Evolutionary conservation across 2,113 vertebrate genomes (phyloP).

Genomic region (Pica pica): DNA sequence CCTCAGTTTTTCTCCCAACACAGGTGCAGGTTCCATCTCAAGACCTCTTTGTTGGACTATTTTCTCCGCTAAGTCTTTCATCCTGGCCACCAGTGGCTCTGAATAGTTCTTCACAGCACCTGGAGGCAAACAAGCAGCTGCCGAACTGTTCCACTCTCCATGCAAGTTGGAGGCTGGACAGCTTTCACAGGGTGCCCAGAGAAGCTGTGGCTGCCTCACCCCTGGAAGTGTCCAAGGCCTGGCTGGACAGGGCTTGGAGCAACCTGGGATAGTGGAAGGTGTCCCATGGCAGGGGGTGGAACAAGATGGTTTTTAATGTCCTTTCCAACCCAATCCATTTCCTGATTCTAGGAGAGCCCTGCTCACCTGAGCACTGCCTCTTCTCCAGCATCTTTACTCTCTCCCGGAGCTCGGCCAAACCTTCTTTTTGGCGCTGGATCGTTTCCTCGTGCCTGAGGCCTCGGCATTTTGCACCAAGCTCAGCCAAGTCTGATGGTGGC

Average conservation of each 20-base stretch:
- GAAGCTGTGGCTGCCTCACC: not conserved
- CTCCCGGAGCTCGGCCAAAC: slow-evolving; percentile 64
- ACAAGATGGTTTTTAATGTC: not conserved
- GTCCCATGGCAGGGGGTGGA: not conserved
- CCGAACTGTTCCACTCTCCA: not conserved
- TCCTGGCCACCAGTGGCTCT: slow-evolving; percentile 7
- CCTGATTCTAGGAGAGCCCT: not conserved
- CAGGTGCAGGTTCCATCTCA: not conserved
- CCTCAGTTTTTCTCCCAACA: not conserved
- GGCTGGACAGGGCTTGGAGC: not conserved
- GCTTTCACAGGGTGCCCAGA: not conserved
- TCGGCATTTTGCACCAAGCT: slow-evolving; percentile 63
- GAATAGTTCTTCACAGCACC: not conserved
- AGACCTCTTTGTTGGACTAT: not conserved
- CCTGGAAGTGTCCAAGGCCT: not conserved
- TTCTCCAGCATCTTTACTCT: slow-evolving; percentile 68
- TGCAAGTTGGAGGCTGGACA: not conserved
- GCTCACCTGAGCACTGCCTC: not conserved
- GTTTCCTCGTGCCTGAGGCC: slow-evolving; percentile 72
- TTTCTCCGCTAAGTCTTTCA: slow-evolving; percentile 11
- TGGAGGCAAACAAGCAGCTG: not conserved
- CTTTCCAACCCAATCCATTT: not conserved
- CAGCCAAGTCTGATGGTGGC: slow-evolving; percentile 13
- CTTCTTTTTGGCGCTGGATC: slow-evolving; percentile 71
- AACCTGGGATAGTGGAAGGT: fast-evolving